A percentile compares a stretch with the other conserved stretches of the same genome.
phyloP scores from a whole-genome alignment of 1,140 invertebrate species.

The Neomicropteryx cornuta region DNA sequence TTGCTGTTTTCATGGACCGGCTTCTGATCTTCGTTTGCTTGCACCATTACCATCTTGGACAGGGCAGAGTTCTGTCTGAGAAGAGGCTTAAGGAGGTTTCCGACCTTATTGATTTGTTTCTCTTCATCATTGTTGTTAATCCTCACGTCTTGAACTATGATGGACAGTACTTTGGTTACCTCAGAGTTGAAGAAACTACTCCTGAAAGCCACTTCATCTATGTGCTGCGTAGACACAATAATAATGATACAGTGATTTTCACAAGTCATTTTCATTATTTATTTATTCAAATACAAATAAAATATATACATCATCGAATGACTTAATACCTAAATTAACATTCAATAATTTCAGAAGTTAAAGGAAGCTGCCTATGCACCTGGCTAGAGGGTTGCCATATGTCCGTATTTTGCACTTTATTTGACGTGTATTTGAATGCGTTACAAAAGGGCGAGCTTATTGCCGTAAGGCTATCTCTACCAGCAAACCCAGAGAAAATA shows the following conservation, averaged over 20 bases:
- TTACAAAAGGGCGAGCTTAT: too few species aligned
- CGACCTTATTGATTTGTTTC: constrained; percentile 26
- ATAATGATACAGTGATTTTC: background rate
- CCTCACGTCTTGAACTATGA: constrained; percentile 72
- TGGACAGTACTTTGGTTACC: constrained; percentile 74
- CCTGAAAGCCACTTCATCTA: constrained; percentile 75
- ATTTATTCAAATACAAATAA: constrained; percentile 6
- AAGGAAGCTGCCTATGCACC: too few species aligned
- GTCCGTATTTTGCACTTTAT: too few species aligned
- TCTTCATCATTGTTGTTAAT: constrained; percentile 68
- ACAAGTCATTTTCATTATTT: background rate
- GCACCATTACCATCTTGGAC: constrained; percentile 13
- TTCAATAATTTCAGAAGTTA: too few species aligned
- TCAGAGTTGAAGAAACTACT: constrained; percentile 86
- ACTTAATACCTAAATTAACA: too few species aligned
- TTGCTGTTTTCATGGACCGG: constrained; percentile 16
- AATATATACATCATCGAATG: constrained; percentile 4
- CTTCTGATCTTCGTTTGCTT: constrained; percentile 18
- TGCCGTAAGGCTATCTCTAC: too few species aligned
- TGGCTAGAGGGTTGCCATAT: too few species aligned
- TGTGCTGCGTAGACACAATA: constrained; percentile 46
- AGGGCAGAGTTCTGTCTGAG: constrained; percentile 31
- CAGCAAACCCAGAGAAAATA: too few species aligned
- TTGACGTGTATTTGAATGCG: too few species aligned
- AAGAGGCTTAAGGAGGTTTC: constrained; percentile 29